These are phyloP conservation scores for Chamaetylas fuelleborni DNA, from an alignment of 2,113 vertebrate species.

Conservation along the genomic window DNA sequence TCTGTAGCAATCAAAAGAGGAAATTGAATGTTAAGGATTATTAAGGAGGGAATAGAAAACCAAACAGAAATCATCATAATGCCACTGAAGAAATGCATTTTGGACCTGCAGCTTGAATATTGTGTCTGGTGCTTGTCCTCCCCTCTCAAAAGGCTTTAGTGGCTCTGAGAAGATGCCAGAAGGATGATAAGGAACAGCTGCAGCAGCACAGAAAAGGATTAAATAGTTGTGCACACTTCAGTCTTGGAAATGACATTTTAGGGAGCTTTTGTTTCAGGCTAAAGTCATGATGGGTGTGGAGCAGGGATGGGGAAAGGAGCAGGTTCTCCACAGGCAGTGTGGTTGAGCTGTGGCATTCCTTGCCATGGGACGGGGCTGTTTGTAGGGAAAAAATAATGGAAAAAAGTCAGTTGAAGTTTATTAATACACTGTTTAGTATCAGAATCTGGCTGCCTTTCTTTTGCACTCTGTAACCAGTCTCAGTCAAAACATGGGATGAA, in stretches of 20 bases:
- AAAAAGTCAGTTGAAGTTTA: neutral
- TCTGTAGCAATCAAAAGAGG: constrained; percentile 34
- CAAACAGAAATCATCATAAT: constrained; percentile 24
- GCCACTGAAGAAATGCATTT: neutral
- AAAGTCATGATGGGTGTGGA: neutral
- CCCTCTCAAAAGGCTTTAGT: neutral
- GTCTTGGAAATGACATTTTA: neutral
- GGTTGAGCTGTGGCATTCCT: neutral
- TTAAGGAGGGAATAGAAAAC: constrained; percentile 51
- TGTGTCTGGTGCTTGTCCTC: neutral
- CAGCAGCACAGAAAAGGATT: neutral
- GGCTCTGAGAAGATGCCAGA: neutral
- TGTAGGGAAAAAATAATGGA: neutral
- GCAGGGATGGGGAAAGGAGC: neutral
- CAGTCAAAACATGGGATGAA: neutral
- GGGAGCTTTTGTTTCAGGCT: neutral
- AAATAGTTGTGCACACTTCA: neutral
- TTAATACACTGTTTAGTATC: neutral
- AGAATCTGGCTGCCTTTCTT: neutral
- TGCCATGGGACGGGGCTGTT: neutral
- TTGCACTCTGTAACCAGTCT: neutral
- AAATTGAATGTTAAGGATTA: constrained; percentile 54
- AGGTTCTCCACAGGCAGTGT: neutral
- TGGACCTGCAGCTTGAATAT: neutral
- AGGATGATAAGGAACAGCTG: neutral